phyloP scores from a whole-genome alignment of 2,888 invertebrate species.

The Drosophila suboccidentalis region DNA sequence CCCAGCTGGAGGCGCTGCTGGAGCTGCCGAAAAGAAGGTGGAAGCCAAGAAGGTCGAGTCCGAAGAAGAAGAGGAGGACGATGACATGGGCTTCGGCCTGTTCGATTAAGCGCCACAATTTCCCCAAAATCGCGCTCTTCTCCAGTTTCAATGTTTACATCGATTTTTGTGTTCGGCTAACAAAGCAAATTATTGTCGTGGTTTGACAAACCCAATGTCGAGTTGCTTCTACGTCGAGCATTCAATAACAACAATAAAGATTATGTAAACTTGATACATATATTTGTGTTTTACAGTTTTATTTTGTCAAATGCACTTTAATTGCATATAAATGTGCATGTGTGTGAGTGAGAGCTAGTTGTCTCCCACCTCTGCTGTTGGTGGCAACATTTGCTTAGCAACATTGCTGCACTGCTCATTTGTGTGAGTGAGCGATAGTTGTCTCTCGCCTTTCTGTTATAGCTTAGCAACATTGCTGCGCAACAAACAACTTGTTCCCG shows the following conservation, averaged over 20 bases:
- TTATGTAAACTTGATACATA: slow-evolving; percentile 53
- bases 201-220: slow-evolving; percentile 85
- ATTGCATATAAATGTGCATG: too few species aligned
- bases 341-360: too few species aligned
- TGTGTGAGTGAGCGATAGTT: not conserved
- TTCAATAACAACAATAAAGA: slow-evolving; percentile 48
- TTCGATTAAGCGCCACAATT: slow-evolving; percentile 89
- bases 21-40: slow-evolving; percentile 88
- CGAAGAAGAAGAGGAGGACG: slow-evolving; percentile 91
- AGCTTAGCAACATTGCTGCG: slow-evolving; percentile 28
- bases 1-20: slow-evolving; percentile 88
- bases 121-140: slow-evolving; percentile 22
- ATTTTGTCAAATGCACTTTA: too few species aligned
- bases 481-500: not conserved
- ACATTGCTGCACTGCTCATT: slow-evolving; percentile 22
- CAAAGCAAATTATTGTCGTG: slow-evolving; percentile 84
- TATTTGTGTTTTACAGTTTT: too few species aligned
- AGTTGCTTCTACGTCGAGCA: slow-evolving; percentile 69
- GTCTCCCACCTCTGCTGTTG: not conserved
- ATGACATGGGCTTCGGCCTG: slow-evolving; percentile 99
- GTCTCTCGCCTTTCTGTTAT: not conserved
- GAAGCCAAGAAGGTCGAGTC: slow-evolving; percentile 94
- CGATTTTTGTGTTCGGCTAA: slow-evolving; percentile 23
- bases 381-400: slow-evolving; percentile 26
- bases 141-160: slow-evolving; percentile 50